Conservation (phyloP, 2,113 vertebrate genomes). For the human (Homo sapiens) region GRCh38 chrX:97299001-97299500, state of each 20-base stretch:
- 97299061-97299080: not conserved
- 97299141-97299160: not conserved
- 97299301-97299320: not conserved
- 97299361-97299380: not conserved
- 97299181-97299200: not conserved
- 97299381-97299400: constrained; percentile 1
- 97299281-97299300: constrained; percentile 6
- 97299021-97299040: not conserved
- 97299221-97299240: constrained; percentile 7
- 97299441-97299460: not conserved
- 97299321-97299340: not conserved
- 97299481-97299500: not conserved
- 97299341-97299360: not conserved
- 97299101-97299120: not conserved
- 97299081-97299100: not conserved
- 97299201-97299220: not conserved
- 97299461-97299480: not conserved
- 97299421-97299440: not conserved
- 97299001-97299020: constrained; percentile 5
- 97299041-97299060: constrained; percentile 9
- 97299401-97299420: not conserved
- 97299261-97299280: not conserved
- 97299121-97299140: not conserved
- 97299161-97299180: not conserved
- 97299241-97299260: not conserved